Evolutionary conservation across 2,888 invertebrate species (phyloP).

Genomic region (Cactoblastis cactorum): DNA sequence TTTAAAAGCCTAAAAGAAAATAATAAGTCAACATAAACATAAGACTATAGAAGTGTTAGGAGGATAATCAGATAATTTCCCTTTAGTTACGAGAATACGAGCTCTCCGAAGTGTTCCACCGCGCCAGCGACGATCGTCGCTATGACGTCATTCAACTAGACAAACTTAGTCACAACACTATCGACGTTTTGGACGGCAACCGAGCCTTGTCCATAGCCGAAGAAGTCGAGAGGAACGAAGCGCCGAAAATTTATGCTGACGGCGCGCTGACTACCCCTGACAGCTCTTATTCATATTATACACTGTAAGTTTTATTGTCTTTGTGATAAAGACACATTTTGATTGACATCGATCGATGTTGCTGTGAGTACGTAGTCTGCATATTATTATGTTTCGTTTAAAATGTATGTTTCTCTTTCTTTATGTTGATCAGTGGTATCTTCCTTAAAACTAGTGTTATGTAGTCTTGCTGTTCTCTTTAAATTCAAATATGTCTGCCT

Average conservation of each 20-base stretch:
- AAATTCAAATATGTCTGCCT: too few species aligned
- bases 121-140: conserved; percentile 86
- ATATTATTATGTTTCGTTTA: too few species aligned
- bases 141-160: conserved; percentile 85
- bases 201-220: conserved; percentile 87
- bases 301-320: conserved; percentile 53
- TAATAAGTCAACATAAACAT: background rate
- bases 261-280: conserved; percentile 67
- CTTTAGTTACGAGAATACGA: conserved; percentile 91
- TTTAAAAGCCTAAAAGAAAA: too few species aligned
- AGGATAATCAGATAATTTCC: background rate
- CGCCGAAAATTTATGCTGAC: conserved; percentile 76
- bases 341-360: too few species aligned
- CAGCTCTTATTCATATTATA: conserved; percentile 67
- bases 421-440: too few species aligned
- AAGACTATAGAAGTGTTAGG: too few species aligned
- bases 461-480: too few species aligned
- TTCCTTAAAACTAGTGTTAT: too few species aligned
- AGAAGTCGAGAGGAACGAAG: conserved; percentile 87
- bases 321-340: too few species aligned
- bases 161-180: conserved; percentile 77
- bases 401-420: too few species aligned
- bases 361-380: too few species aligned
- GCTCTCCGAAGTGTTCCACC: conserved; percentile 91
- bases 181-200: conserved; percentile 84